These are phyloP conservation scores for Arremon aurantiirostris DNA, from an alignment of 2,797 vertebrate species.

Conservation along the genomic window DNA sequence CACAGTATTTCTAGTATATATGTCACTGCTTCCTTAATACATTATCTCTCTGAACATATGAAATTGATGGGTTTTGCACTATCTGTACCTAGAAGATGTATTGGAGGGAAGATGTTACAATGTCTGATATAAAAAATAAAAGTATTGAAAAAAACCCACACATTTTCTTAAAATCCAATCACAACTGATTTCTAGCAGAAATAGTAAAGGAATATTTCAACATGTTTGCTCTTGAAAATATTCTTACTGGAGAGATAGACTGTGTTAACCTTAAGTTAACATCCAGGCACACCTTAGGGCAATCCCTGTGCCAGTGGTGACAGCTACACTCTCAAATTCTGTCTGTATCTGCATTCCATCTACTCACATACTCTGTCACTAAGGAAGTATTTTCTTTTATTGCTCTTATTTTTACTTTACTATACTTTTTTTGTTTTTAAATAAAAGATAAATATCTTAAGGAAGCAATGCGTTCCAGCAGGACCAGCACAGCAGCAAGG, in stretches of 20 bases:
- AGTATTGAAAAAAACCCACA: background rate
- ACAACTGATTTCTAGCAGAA: background rate
- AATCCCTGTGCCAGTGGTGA: background rate
- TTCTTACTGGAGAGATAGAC: background rate
- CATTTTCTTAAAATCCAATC: background rate
- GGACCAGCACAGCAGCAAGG: background rate
- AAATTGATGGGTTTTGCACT: conserved; percentile 13
- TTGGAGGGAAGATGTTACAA: background rate
- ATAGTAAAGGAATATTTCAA: background rate
- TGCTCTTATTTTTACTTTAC: background rate
- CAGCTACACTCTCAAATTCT: background rate
- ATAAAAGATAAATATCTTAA: background rate
- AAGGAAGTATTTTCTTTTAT: background rate
- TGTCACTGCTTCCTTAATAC: conserved; percentile 26
- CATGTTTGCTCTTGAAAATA: background rate
- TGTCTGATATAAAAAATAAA: background rate
- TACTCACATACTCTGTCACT: background rate
- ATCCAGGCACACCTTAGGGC: background rate
- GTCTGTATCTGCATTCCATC: background rate
- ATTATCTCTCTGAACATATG: conserved; percentile 4
- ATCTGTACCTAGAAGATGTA: background rate
- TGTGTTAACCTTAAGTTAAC: background rate
- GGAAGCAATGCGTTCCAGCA: background rate
- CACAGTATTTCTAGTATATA: background rate
- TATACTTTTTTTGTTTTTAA: background rate